A percentile compares a stretch with the other conserved stretches of the same genome.
These are phyloP conservation scores for Oncopodura yosiiana DNA, from an alignment of 1,140 invertebrate genomes.

Conservation along the genomic window DNA sequence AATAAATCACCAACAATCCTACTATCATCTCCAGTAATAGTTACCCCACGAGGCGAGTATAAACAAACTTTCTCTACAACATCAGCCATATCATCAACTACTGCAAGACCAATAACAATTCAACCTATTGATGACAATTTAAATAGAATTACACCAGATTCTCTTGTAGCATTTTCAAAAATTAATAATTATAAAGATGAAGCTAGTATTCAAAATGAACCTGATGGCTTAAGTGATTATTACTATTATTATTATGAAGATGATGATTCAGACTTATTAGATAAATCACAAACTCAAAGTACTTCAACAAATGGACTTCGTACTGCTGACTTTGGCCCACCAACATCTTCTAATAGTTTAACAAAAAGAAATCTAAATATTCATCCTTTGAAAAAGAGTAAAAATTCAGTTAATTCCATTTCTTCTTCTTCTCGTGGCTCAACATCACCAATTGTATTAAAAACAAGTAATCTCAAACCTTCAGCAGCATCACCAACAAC, in stretches of 20 bases:
- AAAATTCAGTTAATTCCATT: no score
- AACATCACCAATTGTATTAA: no score
- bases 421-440: no score
- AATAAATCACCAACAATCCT: no score
- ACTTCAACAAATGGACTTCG: slow-evolving; percentile 40
- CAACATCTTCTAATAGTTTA: slow-evolving; percentile 6
- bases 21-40: no score
- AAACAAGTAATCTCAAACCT: neutral
- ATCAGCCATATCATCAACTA: slow-evolving; percentile 12
- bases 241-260: slow-evolving; percentile 42
- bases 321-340: slow-evolving; percentile 5
- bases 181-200: no score
- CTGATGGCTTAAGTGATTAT: slow-evolving; percentile 39
- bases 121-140: slow-evolving; percentile 8
- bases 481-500: neutral
- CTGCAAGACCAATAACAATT: slow-evolving; percentile 8
- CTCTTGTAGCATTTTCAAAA: no score
- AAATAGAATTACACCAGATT: slow-evolving; percentile 24
- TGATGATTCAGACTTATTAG: slow-evolving; percentile 43
- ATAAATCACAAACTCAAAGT: slow-evolving; percentile 37
- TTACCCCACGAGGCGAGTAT: no score
- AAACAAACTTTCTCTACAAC: slow-evolving; percentile 13
- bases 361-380: slow-evolving; percentile 15
- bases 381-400: slow-evolving; percentile 8
- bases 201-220: neutral